Conservation (phyloP, 1,140 invertebrate species). For the Plutomurus gul region DNA sequence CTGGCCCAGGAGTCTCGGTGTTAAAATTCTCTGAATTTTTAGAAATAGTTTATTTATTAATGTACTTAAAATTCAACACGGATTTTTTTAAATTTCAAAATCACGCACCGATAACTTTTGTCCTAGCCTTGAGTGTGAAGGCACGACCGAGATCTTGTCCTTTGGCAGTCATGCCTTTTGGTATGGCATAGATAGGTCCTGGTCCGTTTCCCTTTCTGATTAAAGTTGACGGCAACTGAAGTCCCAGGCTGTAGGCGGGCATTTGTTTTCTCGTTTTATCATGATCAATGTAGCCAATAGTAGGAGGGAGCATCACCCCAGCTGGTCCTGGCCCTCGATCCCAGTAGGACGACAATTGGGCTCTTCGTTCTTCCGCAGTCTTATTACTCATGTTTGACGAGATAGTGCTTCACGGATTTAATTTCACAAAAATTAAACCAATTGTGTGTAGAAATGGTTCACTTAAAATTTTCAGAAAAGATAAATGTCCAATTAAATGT, state of each 20-base stretch:
- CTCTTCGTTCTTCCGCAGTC: background rate
- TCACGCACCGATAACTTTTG: constrained; percentile 37
- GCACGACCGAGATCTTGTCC: constrained; percentile 25
- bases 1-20: constrained; percentile 37
- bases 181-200: constrained; percentile 44
- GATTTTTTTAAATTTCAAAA: background rate
- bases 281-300: constrained; percentile 41
- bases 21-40: constrained; percentile 42
- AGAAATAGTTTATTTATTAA: too few relatives aligned
- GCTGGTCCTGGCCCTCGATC: constrained; percentile 49
- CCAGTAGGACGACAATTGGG: background rate
- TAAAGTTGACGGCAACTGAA: constrained; percentile 33
- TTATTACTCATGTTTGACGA: too few relatives aligned
- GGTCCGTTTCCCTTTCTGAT: constrained; percentile 33
- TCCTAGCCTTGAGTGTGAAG: constrained; percentile 15
- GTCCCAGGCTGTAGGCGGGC: constrained; percentile 48
- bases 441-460: too few relatives aligned
- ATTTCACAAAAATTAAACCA: too few relatives aligned
- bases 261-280: constrained; percentile 39
- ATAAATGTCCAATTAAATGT: too few relatives aligned
- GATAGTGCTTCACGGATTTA: too few relatives aligned
- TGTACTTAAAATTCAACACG: background rate
- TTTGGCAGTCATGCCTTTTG: constrained; percentile 48
- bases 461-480: too few relatives aligned
- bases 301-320: constrained; percentile 40